A percentile compares a stretch with the other conserved stretches of the same genome.
Conservation (phyloP, 2,113 vertebrate genomes). For the Garra rufa region DNA sequence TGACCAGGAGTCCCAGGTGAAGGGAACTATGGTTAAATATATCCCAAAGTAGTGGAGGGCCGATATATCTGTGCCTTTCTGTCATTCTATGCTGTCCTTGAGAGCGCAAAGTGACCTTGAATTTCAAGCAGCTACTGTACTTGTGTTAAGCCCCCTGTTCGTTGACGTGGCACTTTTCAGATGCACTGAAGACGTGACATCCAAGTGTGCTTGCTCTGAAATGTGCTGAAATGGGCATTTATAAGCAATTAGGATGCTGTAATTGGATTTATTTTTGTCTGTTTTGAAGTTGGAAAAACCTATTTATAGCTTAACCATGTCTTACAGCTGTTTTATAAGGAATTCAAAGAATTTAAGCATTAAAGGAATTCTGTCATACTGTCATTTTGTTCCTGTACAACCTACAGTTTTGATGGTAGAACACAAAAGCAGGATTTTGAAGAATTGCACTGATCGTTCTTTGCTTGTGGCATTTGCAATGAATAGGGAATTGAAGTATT, state of each 20-base stretch:
- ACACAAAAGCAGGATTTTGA: background rate
- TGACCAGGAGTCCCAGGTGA: conserved; percentile 20
- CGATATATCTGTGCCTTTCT: conserved; percentile 25
- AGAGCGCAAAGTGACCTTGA: conserved; percentile 47
- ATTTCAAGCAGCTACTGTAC: conserved; percentile 1
- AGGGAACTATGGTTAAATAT: conserved; percentile 43
- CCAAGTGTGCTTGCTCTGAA: conserved; percentile 19
- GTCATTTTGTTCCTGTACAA: background rate
- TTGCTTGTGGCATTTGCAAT: background rate
- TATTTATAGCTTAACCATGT: background rate
- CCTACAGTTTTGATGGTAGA: background rate
- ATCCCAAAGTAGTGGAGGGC: conserved; percentile 26
- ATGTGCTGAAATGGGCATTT: conserved; percentile 49
- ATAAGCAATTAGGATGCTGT: conserved; percentile 32
- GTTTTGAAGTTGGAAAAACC: background rate
- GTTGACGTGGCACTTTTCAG: conserved; percentile 49
- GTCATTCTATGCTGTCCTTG: conserved; percentile 44
- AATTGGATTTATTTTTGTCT: conserved; percentile 29
- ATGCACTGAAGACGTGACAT: conserved; percentile 39
- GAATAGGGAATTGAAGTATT: background rate
- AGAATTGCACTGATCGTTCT: background rate
- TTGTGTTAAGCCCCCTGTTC: conserved; percentile 12
- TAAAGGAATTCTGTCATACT: background rate
- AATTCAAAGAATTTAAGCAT: background rate
- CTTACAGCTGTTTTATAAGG: background rate